Evolutionary conservation across 2,113 vertebrate genomes (phyloP), one percentile per base, ranked within the genome.

Genomic region (Neogale vison): DNA sequence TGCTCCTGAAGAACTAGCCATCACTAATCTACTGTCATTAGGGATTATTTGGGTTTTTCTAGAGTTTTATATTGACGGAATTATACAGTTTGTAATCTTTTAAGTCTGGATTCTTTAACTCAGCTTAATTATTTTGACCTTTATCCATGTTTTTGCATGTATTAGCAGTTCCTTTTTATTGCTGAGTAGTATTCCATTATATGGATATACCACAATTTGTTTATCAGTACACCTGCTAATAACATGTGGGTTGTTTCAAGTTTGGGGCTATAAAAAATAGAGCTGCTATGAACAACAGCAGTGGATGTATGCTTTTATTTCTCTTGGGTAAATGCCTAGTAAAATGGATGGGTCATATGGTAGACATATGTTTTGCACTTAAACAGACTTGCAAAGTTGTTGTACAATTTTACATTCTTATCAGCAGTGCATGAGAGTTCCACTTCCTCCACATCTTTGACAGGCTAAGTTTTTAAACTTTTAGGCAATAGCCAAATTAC

Each of bases 381-480:
- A 74, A 81, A 94, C 88, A 74, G 87, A 67, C 29, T 77, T 80
- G 24, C n/a, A 67, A 57, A 47, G 72, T 76, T 21, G 50, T 77
- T 21, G n/a, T 17, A 95, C 34, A 95, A 21, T 34, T 80, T 85
- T 65, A 63, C 21, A 63, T 93, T 84, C 29, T 8, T 59, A 59
- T 59, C 18, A 85, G 59, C 29, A 59, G 61, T 39, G 6, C 61
- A 57, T 24, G 23, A 79, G 7, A 45, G 42, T 77, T 71, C n/a
- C 29, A 55, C 29, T 74, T 96, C 96, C 87, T 98, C 97, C 90
- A 98, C 91, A 97, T 97, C 94, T 97, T 98, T 98, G 95, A 97
- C 86, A 97, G 96, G 95, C 3, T 18, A 92, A 79, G 36, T 2
- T n/a, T 82, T 88, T 80, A 39, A 55, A 85, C 85, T 65, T 89